Conservation (phyloP, 2,797 vertebrate genomes). For the Sparus aurata region DNA sequence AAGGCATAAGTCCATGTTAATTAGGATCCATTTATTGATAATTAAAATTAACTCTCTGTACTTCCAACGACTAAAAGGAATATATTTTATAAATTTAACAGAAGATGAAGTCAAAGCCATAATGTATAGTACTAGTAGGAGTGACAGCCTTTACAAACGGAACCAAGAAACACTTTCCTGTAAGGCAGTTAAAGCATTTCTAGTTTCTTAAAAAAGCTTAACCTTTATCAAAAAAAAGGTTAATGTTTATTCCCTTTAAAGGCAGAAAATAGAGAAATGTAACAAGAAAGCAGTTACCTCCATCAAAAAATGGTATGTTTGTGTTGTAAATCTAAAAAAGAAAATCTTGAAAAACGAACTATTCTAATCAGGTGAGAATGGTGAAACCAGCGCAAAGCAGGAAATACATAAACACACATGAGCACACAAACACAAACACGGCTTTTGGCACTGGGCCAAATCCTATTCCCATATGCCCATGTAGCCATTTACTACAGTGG, state of each 20-base stretch:
- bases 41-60: neutral
- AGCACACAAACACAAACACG: conserved; percentile 66
- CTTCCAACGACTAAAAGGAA: neutral
- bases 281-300: neutral
- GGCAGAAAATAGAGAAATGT: neutral
- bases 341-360: neutral
- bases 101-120: neutral
- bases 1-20: conserved; percentile 14
- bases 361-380: conserved; percentile 3
- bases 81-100: conserved; percentile 20
- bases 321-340: neutral
- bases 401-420: conserved; percentile 57
- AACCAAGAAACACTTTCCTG: neutral
- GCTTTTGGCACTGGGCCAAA: conserved; percentile 83
- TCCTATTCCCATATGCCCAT: conserved; percentile 86
- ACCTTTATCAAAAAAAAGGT: too few species aligned
- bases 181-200: neutral
- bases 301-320: neutral
- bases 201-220: neutral
- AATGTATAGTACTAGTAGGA: too few species aligned
- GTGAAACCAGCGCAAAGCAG: conserved; percentile 14
- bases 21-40: conserved; percentile 22
- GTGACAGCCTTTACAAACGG: too few species aligned
- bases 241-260: neutral
- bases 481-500: conserved; percentile 86